A percentile compares a stretch with the other conserved stretches of the same genome.
Evolutionary conservation across 1,140 invertebrate species (phyloP).

Genomic region (Heliothis virescens): DNA sequence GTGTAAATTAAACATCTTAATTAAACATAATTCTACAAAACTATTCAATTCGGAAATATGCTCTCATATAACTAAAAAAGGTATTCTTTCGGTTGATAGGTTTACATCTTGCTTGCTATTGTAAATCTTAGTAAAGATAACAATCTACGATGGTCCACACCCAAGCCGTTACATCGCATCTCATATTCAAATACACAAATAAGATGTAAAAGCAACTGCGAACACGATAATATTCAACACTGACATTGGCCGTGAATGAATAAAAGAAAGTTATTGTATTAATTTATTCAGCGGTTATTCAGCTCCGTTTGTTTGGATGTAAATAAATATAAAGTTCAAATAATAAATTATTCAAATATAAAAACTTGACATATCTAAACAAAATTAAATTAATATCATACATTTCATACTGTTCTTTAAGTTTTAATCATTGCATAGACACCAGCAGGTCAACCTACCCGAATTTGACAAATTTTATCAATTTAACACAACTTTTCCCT

Average conservation of each 20-base stretch:
- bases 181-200: neutral
- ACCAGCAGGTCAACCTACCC: no score
- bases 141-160: neutral
- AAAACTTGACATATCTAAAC: no score
- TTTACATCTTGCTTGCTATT: neutral
- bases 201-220: neutral
- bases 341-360: no score
- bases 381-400: no score
- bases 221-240: conserved; percentile 11
- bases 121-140: neutral
- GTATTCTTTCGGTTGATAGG: neutral
- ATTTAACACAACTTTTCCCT: no score
- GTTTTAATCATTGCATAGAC: neutral
- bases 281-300: conserved; percentile 14
- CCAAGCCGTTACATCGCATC: neutral
- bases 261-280: conserved; percentile 9
- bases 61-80: no score
- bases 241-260: conserved; percentile 22
- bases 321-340: neutral
- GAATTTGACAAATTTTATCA: no score
- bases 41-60: no score
- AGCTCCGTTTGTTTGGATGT: neutral
- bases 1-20: no score
- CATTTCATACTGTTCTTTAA: no score
- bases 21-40: no score